These are phyloP conservation scores for Copsychus sechellarum DNA, from an alignment of 2,113 vertebrate species.

Conservation along the genomic window DNA sequence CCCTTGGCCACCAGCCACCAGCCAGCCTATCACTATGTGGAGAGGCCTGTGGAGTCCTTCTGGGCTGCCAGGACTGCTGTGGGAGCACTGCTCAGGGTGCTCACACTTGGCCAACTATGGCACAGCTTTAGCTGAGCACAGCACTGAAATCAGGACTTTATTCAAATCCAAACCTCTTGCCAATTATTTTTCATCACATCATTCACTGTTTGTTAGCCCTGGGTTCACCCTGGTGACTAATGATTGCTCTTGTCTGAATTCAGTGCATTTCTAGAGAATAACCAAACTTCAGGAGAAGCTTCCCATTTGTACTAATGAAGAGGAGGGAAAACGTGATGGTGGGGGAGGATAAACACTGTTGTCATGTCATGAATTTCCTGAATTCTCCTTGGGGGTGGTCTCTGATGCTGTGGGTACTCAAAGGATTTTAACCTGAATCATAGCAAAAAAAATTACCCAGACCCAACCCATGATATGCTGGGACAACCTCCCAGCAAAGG, in stretches of 20 bases:
- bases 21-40: fast-evolving
- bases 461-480: not conserved
- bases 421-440: not conserved
- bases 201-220: not conserved
- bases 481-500: not conserved
- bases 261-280: not conserved
- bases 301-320: not conserved
- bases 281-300: not conserved
- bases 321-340: not conserved
- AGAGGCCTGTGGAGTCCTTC: not conserved
- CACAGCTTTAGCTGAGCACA: not conserved
- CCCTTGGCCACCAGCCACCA: not conserved
- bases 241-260: not conserved
- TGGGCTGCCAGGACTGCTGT: not conserved
- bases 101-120: not conserved
- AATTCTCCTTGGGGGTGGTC: not conserved
- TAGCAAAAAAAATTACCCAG: not conserved
- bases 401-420: not conserved
- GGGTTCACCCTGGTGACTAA: not conserved
- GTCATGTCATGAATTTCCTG: not conserved
- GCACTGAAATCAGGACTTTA: not conserved
- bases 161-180: not conserved
- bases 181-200: not conserved
- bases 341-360: not conserved
- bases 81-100: not conserved